These are phyloP conservation scores for Copsychus sechellarum DNA, from an alignment of 2,113 vertebrate genomes.

Conservation along the genomic window DNA sequence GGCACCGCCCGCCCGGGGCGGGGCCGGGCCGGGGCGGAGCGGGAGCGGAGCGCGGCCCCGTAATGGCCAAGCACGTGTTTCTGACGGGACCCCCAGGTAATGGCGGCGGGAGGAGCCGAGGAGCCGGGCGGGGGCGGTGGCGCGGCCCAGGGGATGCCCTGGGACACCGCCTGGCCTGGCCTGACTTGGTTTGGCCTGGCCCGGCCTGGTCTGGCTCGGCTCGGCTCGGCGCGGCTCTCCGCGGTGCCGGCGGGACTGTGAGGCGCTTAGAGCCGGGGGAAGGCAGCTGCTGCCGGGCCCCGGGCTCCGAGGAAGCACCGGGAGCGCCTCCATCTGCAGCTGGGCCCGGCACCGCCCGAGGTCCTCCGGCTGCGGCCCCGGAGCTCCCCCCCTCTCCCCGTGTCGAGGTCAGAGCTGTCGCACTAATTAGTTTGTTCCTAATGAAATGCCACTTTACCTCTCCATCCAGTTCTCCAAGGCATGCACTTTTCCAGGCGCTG, in stretches of 20 bases:
- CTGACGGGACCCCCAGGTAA: conserved; percentile 92
- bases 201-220: too few species aligned
- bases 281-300: background rate
- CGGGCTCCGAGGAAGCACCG: rapidly evolving
- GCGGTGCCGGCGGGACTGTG: rapidly evolving
- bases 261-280: rapidly evolving
- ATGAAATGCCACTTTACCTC: rapidly evolving
- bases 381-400: rapidly evolving
- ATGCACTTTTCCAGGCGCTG: rapidly evolving
- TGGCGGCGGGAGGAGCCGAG: background rate
- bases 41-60: too few species aligned
- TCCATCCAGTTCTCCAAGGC: rapidly evolving
- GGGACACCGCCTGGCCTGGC: rapidly evolving
- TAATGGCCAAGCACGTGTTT: conserved; percentile 86
- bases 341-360: background rate
- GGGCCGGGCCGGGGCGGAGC: background rate
- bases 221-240: rapidly evolving
- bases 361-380: background rate
- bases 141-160: rapidly evolving
- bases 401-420: background rate
- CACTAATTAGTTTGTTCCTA: background rate
- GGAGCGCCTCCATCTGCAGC: background rate
- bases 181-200: rapidly evolving
- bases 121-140: rapidly evolving
- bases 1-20: background rate